Conservation (phyloP, 2,888 invertebrate species). For the Nomada fucata region DNA sequence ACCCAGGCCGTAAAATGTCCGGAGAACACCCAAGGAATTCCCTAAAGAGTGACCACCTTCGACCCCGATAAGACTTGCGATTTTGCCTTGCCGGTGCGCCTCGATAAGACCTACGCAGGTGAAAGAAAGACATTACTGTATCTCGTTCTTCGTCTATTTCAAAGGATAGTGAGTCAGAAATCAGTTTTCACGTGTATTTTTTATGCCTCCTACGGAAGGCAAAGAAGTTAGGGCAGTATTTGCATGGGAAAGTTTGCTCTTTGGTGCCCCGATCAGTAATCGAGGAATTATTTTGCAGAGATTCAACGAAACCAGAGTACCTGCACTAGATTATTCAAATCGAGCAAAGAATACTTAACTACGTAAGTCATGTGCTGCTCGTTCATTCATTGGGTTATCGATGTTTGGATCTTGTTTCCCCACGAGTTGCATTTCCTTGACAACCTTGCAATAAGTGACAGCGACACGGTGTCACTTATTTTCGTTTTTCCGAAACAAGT, state of each 20-base stretch:
- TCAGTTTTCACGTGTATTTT: too few species aligned
- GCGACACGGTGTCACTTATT: not conserved
- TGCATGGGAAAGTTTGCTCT: not conserved
- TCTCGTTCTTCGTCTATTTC: not conserved
- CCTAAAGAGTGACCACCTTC: constrained; percentile 97
- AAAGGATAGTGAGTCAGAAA: too few species aligned
- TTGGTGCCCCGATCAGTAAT: not conserved
- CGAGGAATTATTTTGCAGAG: not conserved
- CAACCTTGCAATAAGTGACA: too few species aligned
- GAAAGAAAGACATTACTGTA: not conserved
- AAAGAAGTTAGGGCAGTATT: not conserved
- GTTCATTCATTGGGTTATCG: not conserved
- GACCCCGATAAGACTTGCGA: constrained; percentile 95
- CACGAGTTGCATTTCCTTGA: not conserved
- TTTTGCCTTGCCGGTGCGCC: constrained; percentile 89
- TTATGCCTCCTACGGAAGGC: too few species aligned
- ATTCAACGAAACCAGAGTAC: not conserved
- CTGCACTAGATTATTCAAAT: constrained; percentile 4
- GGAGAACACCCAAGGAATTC: constrained; percentile 93
- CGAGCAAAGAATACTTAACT: not conserved
- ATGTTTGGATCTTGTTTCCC: not conserved
- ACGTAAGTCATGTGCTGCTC: not conserved
- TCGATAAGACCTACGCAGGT: constrained; percentile 88
- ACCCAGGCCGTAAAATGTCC: constrained; percentile 95
- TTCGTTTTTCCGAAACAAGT: not conserved